Evolutionary conservation across 2,113 vertebrate species (phyloP).

Genomic region (Phrynosoma platyrhinos): DNA sequence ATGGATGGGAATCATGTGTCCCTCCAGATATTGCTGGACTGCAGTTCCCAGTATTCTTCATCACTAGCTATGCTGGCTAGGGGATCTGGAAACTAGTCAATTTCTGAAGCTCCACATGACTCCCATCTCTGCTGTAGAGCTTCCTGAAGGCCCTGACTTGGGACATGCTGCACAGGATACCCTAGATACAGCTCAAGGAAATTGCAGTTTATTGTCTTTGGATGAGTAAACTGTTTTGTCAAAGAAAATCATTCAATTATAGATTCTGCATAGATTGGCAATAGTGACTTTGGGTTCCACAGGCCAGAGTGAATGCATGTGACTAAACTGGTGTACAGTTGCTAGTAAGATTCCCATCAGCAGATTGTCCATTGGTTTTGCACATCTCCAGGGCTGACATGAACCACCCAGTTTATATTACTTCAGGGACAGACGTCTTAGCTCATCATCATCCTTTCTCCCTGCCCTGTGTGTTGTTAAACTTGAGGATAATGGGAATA

Average conservation of each 20-base stretch:
- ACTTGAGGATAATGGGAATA: constrained; percentile 6
- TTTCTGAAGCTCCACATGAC: background rate
- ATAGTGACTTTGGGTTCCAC: background rate
- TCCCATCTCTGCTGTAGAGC: background rate
- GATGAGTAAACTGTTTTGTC: background rate
- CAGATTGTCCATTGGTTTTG: background rate
- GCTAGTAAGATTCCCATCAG: background rate
- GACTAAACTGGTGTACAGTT: background rate
- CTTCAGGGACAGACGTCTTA: background rate
- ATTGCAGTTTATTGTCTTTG: background rate
- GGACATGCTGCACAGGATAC: background rate
- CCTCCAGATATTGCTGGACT: too few species aligned
- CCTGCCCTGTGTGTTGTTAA: background rate
- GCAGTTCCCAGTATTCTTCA: too few species aligned
- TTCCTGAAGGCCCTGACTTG: background rate
- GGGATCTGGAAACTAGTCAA: background rate
- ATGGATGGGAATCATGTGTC: too few species aligned
- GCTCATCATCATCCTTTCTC: background rate
- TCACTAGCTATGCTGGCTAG: too few species aligned
- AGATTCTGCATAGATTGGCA: background rate
- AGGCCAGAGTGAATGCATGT: background rate
- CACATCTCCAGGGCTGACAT: background rate
- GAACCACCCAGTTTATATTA: constrained; percentile 1
- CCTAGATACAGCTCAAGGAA: background rate
- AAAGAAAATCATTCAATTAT: background rate